Conservation (phyloP, 2,888 invertebrate species). For the Dasysyrphus tricinctus region DNA sequence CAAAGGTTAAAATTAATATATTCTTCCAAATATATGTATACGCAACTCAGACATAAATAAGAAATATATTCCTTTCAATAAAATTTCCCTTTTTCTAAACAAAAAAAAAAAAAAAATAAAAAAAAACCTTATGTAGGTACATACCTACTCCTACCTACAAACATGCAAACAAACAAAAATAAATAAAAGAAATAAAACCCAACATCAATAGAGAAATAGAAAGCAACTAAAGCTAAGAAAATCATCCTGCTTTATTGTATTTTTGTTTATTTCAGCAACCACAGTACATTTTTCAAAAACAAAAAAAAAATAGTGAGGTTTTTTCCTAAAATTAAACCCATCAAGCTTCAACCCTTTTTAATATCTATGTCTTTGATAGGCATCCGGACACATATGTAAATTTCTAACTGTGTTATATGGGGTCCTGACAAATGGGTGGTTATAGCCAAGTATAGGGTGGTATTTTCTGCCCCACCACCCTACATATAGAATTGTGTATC, state of each 20-base stretch:
- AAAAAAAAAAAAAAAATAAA: background rate
- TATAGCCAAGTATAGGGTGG: conserved; percentile 8
- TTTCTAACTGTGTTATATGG: conserved; percentile 36
- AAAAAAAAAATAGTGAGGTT: conserved; percentile 24
- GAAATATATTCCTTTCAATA: conserved; percentile 55
- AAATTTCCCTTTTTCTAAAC: conserved; percentile 3
- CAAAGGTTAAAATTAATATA: conserved; percentile 56
- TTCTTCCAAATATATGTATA: conserved; percentile 18
- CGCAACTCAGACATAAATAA: conserved; percentile 40
- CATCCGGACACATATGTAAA: conserved; percentile 51
- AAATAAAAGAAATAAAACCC: conserved; percentile 21
- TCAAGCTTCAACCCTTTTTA: conserved; percentile 38
- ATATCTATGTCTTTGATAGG: conserved; percentile 22
- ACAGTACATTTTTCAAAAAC: background rate
- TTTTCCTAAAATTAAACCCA: conserved; percentile 38
- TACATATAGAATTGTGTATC: background rate
- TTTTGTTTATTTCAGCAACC: conserved; percentile 33
- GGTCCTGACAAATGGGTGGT: conserved; percentile 54
- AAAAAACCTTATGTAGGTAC: too few relatives aligned
- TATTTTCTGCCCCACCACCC: background rate
- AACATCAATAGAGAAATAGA: conserved; percentile 22
- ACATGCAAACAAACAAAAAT: background rate
- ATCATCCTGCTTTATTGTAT: conserved; percentile 9
- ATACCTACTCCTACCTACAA: too few relatives aligned
- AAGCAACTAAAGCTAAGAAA: conserved; percentile 1